These are phyloP conservation scores for Myathropa florea DNA, from an alignment of 2,888 invertebrate genomes.

Conservation along the genomic window DNA sequence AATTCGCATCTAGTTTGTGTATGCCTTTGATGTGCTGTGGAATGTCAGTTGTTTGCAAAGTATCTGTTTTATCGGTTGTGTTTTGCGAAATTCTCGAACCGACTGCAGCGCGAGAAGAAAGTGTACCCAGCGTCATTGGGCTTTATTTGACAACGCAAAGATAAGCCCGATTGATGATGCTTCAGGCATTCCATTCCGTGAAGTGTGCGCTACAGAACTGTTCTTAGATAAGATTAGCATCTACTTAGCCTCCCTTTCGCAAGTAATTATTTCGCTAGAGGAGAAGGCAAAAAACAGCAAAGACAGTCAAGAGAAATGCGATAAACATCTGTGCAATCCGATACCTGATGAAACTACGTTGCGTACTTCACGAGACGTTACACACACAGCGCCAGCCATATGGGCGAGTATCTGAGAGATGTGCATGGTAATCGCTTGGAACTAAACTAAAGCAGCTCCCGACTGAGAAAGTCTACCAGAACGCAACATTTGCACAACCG, in stretches of 20 bases:
- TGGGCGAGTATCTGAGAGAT: slow-evolving; percentile 9
- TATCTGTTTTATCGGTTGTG: neutral
- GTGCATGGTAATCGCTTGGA: slow-evolving; percentile 31
- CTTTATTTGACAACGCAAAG: slow-evolving; percentile 10
- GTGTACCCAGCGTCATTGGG: slow-evolving; percentile 2
- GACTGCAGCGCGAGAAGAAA: neutral
- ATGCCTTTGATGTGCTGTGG: slow-evolving; percentile 2
- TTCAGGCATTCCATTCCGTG: neutral
- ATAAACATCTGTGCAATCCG: slow-evolving; percentile 67
- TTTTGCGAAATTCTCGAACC: neutral
- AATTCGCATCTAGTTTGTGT: slow-evolving; percentile 30
- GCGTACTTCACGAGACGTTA: slow-evolving; percentile 13
- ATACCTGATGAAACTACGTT: slow-evolving; percentile 46
- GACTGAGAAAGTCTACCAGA: slow-evolving; percentile 53
- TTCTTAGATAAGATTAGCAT: neutral
- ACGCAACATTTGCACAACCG: slow-evolving; percentile 53
- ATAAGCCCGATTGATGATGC: neutral
- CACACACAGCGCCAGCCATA: slow-evolving; percentile 1
- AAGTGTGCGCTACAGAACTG: too few species aligned
- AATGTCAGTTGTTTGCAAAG: slow-evolving; percentile 24
- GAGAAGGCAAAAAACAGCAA: neutral
- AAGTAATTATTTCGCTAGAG: slow-evolving; percentile 11
- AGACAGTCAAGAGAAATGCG: slow-evolving; percentile 26
- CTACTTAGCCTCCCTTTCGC: neutral
- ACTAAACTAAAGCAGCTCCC: slow-evolving; percentile 33